Evolutionary conservation across 2,888 invertebrate species (phyloP), one percentile per base, ranked within the genome.

Genomic region (Branchellion lobata): DNA sequence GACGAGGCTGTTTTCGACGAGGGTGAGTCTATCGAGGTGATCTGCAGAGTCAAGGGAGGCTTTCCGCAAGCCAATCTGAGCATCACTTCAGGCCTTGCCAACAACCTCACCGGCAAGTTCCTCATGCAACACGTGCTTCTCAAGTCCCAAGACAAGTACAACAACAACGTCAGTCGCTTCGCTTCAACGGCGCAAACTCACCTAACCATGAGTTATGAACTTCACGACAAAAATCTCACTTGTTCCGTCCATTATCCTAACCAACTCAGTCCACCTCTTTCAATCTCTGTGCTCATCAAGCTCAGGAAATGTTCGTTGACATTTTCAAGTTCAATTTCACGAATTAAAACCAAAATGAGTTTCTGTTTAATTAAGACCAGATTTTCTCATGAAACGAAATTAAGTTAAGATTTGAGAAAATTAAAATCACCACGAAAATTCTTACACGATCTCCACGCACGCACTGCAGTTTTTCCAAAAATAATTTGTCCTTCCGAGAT

Each of bases 41-140:
- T 47, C 68, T 82, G 82, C 53, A 74, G 71, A 73, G 80, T 81
- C 68, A 82, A 81, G 72, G 81, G 82, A 31, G 80, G 81, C 31
- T 82, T 80, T 80, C 82, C 82, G 8, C 57, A 73, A 24, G 81
- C 82, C 1, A 47, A 79, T n/a, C 80, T 82, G 21, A 65, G 29
- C 69, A 61, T 82, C 57, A 33, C 27, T 31, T 69, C 81, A 47
- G 82, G 82, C n/a, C 76, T 68, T n/a, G 24, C 8, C 21, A 74
- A 57, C 24, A 80, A 82, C 79, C 65, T 82, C 34, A 82, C 82
- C 3, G 51, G 40, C 34, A 31, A 36, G 29, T 82, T 82, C 75
- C 74, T 61, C 34, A 5, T 57, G 21, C 61, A 57, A 18, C 61
- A 57, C 61, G 3, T 18, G n/a, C 24, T n/a, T 5, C 5, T 24